Evolutionary conservation across 2,888 invertebrate species (phyloP).

Genomic region (Cactoblastis cactorum): DNA sequence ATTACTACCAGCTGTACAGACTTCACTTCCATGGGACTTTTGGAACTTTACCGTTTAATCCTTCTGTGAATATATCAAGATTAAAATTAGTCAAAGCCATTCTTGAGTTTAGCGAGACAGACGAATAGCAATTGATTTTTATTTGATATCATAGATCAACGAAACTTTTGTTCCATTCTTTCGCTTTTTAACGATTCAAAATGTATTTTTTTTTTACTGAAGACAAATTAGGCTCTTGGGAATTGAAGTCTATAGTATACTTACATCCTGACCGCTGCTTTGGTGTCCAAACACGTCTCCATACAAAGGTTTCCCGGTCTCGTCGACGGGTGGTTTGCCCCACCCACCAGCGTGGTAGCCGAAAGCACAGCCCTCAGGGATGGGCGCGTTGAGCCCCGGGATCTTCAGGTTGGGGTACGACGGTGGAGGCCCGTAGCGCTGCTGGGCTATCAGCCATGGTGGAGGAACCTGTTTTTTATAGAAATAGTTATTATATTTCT

Average conservation of each 20-base stretch:
- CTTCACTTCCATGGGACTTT: too few species aligned
- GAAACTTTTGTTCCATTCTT: too few species aligned
- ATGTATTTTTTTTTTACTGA: too few species aligned
- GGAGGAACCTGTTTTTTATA: conserved; percentile 94
- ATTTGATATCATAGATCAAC: too few species aligned
- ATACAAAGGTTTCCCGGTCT: conserved; percentile 97
- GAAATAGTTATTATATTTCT: too few species aligned
- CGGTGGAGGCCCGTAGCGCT: conserved; percentile 98
- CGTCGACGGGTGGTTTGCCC: conserved; percentile 99
- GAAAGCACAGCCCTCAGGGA: conserved; percentile 98
- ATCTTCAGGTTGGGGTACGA: conserved; percentile 99
- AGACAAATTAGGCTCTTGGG: background rate
- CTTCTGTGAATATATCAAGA: too few species aligned
- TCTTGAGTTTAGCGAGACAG: too few species aligned
- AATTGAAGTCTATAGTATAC: conserved; percentile 27
- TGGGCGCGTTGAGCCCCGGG: conserved; percentile 98
- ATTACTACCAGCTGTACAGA: too few species aligned
- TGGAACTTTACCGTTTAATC: too few species aligned
- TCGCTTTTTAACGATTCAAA: too few species aligned
- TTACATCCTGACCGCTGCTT: conserved; percentile 84
- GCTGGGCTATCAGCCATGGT: conserved; percentile 98
- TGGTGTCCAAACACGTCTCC: conserved; percentile 98
- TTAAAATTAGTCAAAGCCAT: too few species aligned
- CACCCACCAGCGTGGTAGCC: conserved; percentile 99
- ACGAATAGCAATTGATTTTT: too few species aligned